Conservation (phyloP, 2,113 vertebrate genomes). For the Myotis lucifugus region DNA sequence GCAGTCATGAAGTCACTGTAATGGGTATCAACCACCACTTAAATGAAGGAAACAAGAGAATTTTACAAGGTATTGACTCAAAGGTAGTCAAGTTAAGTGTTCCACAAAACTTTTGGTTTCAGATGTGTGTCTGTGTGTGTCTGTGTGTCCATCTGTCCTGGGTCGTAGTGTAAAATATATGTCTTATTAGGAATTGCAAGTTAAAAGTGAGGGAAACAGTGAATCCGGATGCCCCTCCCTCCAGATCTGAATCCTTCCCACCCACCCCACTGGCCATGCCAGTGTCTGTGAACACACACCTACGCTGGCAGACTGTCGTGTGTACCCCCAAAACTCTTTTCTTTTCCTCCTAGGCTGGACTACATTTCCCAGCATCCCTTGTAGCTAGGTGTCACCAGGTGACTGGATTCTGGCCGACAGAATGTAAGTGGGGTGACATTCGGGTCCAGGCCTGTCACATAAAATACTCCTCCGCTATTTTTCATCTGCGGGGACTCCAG, state of each 20-base stretch:
- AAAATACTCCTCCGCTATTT: background rate
- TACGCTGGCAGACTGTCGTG: rapidly evolving
- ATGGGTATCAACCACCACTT: background rate
- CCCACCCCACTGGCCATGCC: rapidly evolving
- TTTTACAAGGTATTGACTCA: background rate
- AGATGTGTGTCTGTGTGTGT: background rate
- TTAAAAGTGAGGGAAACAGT: background rate
- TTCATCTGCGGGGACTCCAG: background rate
- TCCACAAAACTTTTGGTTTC: background rate
- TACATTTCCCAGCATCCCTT: background rate
- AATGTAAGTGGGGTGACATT: background rate
- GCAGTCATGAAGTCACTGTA: background rate
- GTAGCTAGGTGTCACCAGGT: background rate
- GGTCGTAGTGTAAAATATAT: background rate
- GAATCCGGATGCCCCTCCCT: background rate
- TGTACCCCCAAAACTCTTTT: too few species aligned
- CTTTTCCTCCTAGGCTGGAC: background rate
- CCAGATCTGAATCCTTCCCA: background rate
- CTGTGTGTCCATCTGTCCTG: too few species aligned
- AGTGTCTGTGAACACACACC: background rate
- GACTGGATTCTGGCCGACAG: background rate
- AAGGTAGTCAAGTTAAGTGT: background rate
- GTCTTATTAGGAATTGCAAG: background rate
- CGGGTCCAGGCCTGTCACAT: background rate
- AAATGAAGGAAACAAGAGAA: background rate